Percentiles rank a stretch among this genome's conserved stretches.
Evolutionary conservation across 2,888 invertebrate genomes (phyloP).

Genomic region (Hypsopygia costalis): DNA sequence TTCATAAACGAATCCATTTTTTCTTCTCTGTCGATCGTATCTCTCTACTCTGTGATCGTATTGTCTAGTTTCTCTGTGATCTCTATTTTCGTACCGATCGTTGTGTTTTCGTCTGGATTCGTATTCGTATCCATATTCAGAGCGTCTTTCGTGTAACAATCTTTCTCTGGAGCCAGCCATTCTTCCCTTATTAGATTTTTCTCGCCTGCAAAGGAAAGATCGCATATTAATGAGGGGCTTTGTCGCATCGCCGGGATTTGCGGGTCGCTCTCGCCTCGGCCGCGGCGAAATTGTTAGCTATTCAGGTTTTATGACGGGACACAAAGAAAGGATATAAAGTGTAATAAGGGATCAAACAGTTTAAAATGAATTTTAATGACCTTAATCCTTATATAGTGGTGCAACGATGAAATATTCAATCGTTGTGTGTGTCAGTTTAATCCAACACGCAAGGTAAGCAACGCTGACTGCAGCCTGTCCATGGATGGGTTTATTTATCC

Average conservation of each 20-base stretch:
- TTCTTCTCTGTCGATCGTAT: slow-evolving; percentile 54
- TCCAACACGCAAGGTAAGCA: too few species aligned
- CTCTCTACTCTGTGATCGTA: slow-evolving; percentile 25
- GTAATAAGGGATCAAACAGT: background rate
- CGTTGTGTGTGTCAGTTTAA: too few species aligned
- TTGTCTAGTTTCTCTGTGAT: slow-evolving; percentile 27
- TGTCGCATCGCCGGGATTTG: slow-evolving; percentile 18
- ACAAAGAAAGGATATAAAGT: background rate
- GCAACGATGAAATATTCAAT: too few species aligned
- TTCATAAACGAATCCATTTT: slow-evolving; percentile 73
- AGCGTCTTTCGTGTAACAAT: slow-evolving; percentile 59
- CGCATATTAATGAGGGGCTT: slow-evolving; percentile 34
- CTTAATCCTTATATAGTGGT: too few species aligned
- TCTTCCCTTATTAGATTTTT: slow-evolving; percentile 42
- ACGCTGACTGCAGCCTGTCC: too few species aligned
- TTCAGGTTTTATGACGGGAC: background rate
- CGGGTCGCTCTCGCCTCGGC: slow-evolving; percentile 5
- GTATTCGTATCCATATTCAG: slow-evolving; percentile 50
- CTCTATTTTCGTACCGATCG: slow-evolving; percentile 22
- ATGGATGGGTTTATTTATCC: too few species aligned
- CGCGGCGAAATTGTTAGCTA: background rate
- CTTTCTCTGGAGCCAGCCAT: slow-evolving; percentile 73
- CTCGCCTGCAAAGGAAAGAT: slow-evolving; percentile 47
- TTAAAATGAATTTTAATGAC: background rate
- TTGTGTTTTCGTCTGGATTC: slow-evolving; percentile 42